These are phyloP conservation scores for Bambusicola thoracicus DNA, from an alignment of 2,113 vertebrate species.

Conservation along the genomic window DNA sequence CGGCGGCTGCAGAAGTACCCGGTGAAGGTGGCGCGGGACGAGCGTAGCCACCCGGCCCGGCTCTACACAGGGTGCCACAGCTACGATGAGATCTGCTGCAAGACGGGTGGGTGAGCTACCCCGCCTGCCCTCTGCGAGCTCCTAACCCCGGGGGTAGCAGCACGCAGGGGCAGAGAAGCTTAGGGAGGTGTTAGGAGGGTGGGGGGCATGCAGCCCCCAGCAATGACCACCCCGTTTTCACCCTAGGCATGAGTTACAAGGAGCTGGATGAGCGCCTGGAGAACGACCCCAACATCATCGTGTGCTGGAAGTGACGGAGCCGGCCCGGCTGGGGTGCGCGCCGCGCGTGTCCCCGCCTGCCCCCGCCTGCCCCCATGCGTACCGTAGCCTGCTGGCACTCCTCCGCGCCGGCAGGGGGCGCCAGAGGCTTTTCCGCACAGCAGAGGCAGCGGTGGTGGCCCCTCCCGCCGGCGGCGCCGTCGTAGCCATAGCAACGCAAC, in stretches of 20 bases:
- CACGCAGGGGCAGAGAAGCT: background rate
- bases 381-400: background rate
- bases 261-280: constrained; percentile 96
- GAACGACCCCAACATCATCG: constrained; percentile 95
- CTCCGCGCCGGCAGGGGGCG: constrained; percentile 17
- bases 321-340: background rate
- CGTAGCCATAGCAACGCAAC: constrained; percentile 68
- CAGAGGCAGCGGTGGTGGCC: background rate
- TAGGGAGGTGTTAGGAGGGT: background rate
- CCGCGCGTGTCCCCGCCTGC: background rate
- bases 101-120: constrained; percentile 85
- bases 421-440: background rate
- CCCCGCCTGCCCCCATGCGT: fast-evolving
- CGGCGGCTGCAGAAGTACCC: constrained; percentile 96
- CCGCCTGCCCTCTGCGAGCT: background rate
- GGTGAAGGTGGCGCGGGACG: constrained; percentile 87
- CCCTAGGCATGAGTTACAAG: constrained; percentile 93
- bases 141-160: background rate
- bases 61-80: constrained; percentile 96
- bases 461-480: fast-evolving
- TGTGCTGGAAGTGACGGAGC: constrained; percentile 86
- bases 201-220: fast-evolving
- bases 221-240: fast-evolving
- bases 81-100: constrained; percentile 99
- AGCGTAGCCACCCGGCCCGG: constrained; percentile 87